Base-by-base conservation (phyloP, 2,888 invertebrate species). In the Drosophila pegasa region DNA sequence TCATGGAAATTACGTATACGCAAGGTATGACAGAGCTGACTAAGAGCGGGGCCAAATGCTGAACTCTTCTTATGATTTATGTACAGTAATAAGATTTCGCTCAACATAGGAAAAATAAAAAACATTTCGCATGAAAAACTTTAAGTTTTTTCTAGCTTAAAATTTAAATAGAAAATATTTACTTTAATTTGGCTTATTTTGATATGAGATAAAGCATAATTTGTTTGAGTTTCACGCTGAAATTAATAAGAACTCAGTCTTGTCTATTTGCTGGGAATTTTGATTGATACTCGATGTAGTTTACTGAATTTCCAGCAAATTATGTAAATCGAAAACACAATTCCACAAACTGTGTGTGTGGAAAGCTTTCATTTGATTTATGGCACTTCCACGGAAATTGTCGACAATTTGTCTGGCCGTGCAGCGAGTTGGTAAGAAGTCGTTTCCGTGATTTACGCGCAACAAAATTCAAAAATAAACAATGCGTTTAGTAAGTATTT, bases 381-480 rank as follows among this genome's bases (percentile, higher is more conserved):
- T 74, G 76, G 70, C 84, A 78, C 87, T 87, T 87, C 87, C 78
- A 70, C 50, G 72, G 87, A 88, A 87, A 88, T 86, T 81, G 87
- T 87, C 87, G 87, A 87, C 87, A 76, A 78, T 74, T 80, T 86
- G 87, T 87, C 87, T 87, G 81, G 84, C 71, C 63, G 48, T 29
- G 72, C 75, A 64, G 58, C 51, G 72, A 75, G 71, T 80, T 79
- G 71, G 68, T 40, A 78, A 76, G 79, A 71, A 81, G 72, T 76
- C 73, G 78, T 86, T 86, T 83, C 86, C 83, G 72, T 83, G 83
- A 83, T 83, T 83, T 83, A 83, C 86, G 86, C 80, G 74, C 83
- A 78, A 80, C 78, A 73, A 83, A 80, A 80, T 73, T 83, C 72
- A 43, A 84, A 86, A 84, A 84, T 84, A 84, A 86, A 84, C 87